A percentile compares a stretch with the other conserved stretches of the same genome.
Conservation (phyloP, 2,888 invertebrate species). For the Drosophila conformis region DNA sequence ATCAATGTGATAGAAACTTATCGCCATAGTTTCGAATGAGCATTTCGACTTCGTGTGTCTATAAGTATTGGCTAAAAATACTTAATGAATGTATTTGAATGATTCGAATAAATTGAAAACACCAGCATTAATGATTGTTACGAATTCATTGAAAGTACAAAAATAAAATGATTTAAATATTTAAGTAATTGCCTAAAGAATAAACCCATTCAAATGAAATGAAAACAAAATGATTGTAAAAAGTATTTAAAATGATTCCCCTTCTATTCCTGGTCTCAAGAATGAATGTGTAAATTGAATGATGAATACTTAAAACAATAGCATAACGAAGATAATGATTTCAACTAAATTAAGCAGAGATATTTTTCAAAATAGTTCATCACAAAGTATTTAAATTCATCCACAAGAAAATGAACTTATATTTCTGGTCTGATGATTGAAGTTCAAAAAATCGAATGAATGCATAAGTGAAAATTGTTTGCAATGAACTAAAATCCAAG, state of each 20-base stretch:
- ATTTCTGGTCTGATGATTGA: constrained; percentile 20
- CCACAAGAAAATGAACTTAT: neutral
- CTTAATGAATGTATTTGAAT: constrained; percentile 6
- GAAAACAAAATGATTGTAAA: neutral
- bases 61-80: neutral
- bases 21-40: neutral
- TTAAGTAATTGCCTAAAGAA: neutral
- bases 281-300: neutral
- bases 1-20: constrained; percentile 5
- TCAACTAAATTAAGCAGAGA: neutral
- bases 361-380: neutral
- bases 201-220: neutral
- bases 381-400: neutral
- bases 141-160: neutral
- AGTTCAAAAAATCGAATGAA: neutral
- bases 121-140: neutral
- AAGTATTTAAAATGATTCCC: neutral
- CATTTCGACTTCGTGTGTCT: neutral
- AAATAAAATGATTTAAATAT: neutral
- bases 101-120: constrained; percentile 5
- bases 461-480: neutral
- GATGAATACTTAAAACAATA: neutral
- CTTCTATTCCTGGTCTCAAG: neutral
- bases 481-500: neutral
- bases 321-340: neutral